These are phyloP conservation scores for Daktulosphaira vitifoliae DNA, from an alignment of 1,140 invertebrate species.

Conservation along the genomic window DNA sequence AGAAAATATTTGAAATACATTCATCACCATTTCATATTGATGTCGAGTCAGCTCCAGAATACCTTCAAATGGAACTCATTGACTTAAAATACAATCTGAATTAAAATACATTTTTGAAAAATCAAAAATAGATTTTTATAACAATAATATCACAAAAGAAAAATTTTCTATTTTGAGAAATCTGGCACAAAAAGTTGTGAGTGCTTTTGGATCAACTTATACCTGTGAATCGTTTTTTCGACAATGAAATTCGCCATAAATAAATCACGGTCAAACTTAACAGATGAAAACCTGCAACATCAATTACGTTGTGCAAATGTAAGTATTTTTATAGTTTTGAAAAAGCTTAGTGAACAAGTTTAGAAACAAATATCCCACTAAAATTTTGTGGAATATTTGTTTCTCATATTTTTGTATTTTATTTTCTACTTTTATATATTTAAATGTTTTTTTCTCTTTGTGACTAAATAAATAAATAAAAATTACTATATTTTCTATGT, in stretches of 20 bases:
- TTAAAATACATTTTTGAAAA: slow-evolving; percentile 35
- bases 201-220: slow-evolving; percentile 36
- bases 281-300: slow-evolving; percentile 32
- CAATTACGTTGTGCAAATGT: slow-evolving; percentile 34
- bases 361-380: slow-evolving; percentile 6
- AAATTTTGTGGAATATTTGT: too few species aligned
- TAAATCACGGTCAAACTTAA: slow-evolving; percentile 37
- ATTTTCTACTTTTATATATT: too few species aligned
- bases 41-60: slow-evolving; percentile 37
- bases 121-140: slow-evolving; percentile 33
- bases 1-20: slow-evolving; percentile 39
- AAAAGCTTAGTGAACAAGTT: slow-evolving; percentile 14
- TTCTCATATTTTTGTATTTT: too few species aligned
- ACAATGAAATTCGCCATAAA: slow-evolving; percentile 37
- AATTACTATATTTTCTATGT: too few species aligned
- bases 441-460: too few species aligned
- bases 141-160: slow-evolving; percentile 33
- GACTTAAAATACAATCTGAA: slow-evolving; percentile 38
- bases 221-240: slow-evolving; percentile 35
- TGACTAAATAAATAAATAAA: too few species aligned
- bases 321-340: slow-evolving; percentile 22
- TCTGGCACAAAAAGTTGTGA: slow-evolving; percentile 34
- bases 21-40: slow-evolving; percentile 37
- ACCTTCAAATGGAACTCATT: slow-evolving; percentile 39
- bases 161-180: slow-evolving; percentile 37